These are phyloP conservation scores for Pelecanus crispus DNA, from an alignment of 2,113 vertebrate genomes.

Conservation along the genomic window DNA sequence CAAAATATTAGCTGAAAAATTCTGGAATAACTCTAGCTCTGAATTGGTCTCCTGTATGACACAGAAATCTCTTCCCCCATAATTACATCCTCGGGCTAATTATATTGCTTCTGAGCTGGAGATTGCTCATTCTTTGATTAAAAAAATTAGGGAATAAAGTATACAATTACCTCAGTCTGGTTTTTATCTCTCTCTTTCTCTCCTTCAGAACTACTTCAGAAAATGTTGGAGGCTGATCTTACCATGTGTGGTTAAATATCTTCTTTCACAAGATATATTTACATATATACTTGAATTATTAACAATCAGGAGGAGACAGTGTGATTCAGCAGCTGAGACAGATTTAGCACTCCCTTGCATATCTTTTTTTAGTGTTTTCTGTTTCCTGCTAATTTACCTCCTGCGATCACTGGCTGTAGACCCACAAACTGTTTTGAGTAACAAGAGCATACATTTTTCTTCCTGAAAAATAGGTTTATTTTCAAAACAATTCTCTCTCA, in stretches of 20 bases:
- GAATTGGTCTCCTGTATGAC: not conserved
- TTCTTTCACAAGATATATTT: constrained; percentile 9
- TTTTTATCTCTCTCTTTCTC: not conserved
- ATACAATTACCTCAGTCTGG: not conserved
- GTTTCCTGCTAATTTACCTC: constrained; percentile 56
- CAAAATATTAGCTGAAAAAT: constrained; percentile 9
- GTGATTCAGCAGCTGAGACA: constrained; percentile 1
- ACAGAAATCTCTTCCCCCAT: not conserved
- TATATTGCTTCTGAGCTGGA: constrained; percentile 25
- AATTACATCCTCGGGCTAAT: constrained; percentile 50
- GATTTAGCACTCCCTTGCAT: constrained; percentile 35
- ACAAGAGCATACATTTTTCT: not conserved
- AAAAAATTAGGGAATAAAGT: constrained; percentile 4
- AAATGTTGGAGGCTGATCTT: not conserved
- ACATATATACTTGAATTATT: not conserved
- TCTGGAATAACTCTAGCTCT: not conserved
- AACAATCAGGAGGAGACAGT: not conserved
- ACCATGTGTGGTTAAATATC: not conserved
- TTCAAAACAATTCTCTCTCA: not conserved
- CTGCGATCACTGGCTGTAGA: not conserved
- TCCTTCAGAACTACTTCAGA: not conserved
- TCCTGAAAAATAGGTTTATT: not conserved
- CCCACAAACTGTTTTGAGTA: constrained; percentile 11
- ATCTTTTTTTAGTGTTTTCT: constrained; percentile 46
- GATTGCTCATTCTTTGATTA: constrained; percentile 12